These are phyloP conservation scores for Drosophila crucigera DNA, from an alignment of 2,888 invertebrate genomes.

Conservation along the genomic window DNA sequence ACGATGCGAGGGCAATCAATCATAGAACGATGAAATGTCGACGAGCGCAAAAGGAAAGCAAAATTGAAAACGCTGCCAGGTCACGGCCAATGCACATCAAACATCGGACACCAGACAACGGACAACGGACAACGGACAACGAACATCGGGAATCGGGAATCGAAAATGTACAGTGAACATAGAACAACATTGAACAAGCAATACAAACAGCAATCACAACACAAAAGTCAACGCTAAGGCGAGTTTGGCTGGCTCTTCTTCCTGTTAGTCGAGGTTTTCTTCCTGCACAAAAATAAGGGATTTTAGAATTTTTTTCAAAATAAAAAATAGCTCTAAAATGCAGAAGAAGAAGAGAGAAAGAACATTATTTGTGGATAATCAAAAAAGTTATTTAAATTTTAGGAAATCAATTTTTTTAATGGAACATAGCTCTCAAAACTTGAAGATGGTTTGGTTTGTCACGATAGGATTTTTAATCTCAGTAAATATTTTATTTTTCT, in stretches of 20 bases:
- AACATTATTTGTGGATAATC: not conserved
- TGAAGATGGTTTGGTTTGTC: not conserved
- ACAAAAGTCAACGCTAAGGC: constrained; percentile 24
- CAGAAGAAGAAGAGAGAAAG: not conserved
- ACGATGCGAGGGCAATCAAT: constrained; percentile 78
- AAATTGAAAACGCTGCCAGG: constrained; percentile 49
- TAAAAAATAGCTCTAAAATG: not conserved
- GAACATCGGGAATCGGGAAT: constrained; percentile 5
- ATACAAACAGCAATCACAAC: not conserved
- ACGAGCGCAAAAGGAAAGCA: constrained; percentile 39
- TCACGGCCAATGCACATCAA: constrained; percentile 24
- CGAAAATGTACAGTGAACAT: constrained; percentile 3
- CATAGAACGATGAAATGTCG: constrained; percentile 79
- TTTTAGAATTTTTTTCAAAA: not conserved
- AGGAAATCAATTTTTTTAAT: not conserved
- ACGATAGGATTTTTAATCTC: not conserved
- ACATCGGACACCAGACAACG: constrained; percentile 7
- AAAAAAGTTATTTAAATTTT: not conserved
- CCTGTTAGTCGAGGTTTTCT: not conserved
- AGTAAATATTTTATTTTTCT: not conserved
- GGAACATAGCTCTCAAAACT: not conserved
- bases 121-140: not conserved
- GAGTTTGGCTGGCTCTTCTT: not conserved
- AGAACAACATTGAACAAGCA: not conserved
- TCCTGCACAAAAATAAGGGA: not conserved